phyloP scores from a whole-genome alignment of 2,113 vertebrate genomes.

The Pristiophorus japonicus region DNA sequence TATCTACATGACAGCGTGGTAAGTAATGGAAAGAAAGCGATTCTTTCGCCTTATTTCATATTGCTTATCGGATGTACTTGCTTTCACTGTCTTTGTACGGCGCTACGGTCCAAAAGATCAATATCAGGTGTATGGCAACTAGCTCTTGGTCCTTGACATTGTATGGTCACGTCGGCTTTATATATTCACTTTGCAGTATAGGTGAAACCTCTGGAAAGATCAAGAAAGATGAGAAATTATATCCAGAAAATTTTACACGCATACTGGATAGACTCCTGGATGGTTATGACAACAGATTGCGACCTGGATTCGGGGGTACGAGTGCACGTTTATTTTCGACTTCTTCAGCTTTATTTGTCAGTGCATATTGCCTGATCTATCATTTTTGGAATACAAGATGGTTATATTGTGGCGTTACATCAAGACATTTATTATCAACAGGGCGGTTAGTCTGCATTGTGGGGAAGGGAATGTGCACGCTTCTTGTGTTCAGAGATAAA shows the following conservation, averaged over 20 bases:
- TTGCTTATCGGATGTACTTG: not conserved
- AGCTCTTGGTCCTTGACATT: slow-evolving; percentile 41
- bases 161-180: slow-evolving; percentile 36
- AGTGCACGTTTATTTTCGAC: slow-evolving; percentile 37
- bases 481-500: not conserved
- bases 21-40: slow-evolving; percentile 55
- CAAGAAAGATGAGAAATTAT: slow-evolving; percentile 79
- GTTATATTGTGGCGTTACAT: not conserved
- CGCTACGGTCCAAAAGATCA: not conserved
- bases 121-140: slow-evolving; percentile 36
- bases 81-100: not conserved
- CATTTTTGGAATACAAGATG: not conserved
- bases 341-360: not conserved
- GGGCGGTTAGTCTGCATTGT: not conserved
- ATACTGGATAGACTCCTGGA: slow-evolving; percentile 93
- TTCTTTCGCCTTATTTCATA: not conserved
- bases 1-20: slow-evolving; percentile 80
- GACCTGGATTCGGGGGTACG: slow-evolving; percentile 95
- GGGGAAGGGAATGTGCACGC: no score
- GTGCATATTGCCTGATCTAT: not conserved
- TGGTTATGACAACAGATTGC: slow-evolving; percentile 95
- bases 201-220: slow-evolving; percentile 71
- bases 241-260: slow-evolving; percentile 92
- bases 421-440: not conserved
- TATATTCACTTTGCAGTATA: slow-evolving; percentile 58